Evolutionary conservation across 2,888 invertebrate species (phyloP), one percentile per base, ranked within the genome.

Genomic region (Cacoxenus indagator): DNA sequence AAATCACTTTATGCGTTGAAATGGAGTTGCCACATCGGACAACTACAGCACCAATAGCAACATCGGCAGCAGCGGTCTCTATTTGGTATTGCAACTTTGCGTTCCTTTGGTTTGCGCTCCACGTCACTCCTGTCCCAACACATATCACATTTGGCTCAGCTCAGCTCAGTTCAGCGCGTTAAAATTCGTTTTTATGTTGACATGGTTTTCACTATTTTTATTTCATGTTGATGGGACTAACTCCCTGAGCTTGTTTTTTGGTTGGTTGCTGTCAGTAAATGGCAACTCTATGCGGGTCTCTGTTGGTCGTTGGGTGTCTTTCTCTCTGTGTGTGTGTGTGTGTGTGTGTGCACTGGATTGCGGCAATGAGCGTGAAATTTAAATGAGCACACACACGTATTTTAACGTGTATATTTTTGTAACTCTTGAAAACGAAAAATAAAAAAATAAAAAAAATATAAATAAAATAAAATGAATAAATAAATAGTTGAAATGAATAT

Each of bases 151-250:
- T 37, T 14, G 37, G 5, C 37, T 37, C 14, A 37, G 14, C 37
- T 37, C 37, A 37, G 37, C 14, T 37, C 37, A 51, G 51, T 22
- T 51, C 43, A 24, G 74, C 78, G 80, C 83, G 80, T 80, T 80
- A 80, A 80, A 80, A 76, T 81, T 81, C 80, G 80, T 81, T 81
- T 83, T 81, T 81, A 81, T 81, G 80, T 83, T 83, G 80, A 81
- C 80, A 82, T 83, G 74, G 80, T 75, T 82, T 83, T 82, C 81
- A 78, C 82, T 82, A 78, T 83, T 83, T 83, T 81, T 82, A 82
- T 78, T 81, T 73, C 45, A 29, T 31, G 61, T 45, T 62, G 61
- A 22, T 62, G 61, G 45, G 14, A 62, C 61, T 62, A 62, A 62
- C 61, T 82, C 80, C 83, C 80, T 68, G 70, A 83, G 83, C 80